phyloP scores from a whole-genome alignment of 2,888 invertebrate genomes.

The Pseudococcus viburni region DNA sequence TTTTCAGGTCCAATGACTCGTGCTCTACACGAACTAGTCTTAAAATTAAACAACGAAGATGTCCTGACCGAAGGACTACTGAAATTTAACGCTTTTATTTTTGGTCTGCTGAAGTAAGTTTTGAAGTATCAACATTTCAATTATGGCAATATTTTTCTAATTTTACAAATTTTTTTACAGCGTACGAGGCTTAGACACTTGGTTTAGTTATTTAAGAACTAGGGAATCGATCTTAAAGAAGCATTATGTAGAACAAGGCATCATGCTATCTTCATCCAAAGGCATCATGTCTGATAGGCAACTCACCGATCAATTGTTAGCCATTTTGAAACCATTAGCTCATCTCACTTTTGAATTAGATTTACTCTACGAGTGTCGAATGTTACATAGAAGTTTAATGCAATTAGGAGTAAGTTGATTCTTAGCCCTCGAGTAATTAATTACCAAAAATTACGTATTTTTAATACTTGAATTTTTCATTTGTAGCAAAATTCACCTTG shows the following conservation, averaged over 20 bases:
- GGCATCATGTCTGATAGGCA: slow-evolving; percentile 75
- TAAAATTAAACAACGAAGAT: slow-evolving; percentile 86
- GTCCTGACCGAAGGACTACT: slow-evolving; percentile 86
- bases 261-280: slow-evolving; percentile 78
- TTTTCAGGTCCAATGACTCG: slow-evolving; percentile 83
- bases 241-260: slow-evolving; percentile 83
- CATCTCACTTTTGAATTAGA: slow-evolving; percentile 87
- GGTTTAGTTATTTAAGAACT: slow-evolving; percentile 88
- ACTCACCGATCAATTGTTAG: slow-evolving; percentile 81
- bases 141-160: background rate
- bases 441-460: background rate
- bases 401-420: slow-evolving; percentile 69
- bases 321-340: slow-evolving; percentile 84
- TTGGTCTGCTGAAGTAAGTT: slow-evolving; percentile 87
- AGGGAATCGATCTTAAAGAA: slow-evolving; percentile 85
- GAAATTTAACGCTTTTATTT: slow-evolving; percentile 90
- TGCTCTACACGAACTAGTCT: slow-evolving; percentile 85
- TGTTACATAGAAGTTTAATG: slow-evolving; percentile 83
- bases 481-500: slow-evolving; percentile 61
- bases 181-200: slow-evolving; percentile 89
- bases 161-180: slow-evolving; percentile 72
- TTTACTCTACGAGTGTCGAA: slow-evolving; percentile 83
- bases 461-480: background rate
- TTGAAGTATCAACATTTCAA: background rate
- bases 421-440: background rate